Percentiles rank a stretch among this genome's conserved stretches.
Conservation (phyloP, 2,797 vertebrate species). For the Molothrus aeneus region DNA sequence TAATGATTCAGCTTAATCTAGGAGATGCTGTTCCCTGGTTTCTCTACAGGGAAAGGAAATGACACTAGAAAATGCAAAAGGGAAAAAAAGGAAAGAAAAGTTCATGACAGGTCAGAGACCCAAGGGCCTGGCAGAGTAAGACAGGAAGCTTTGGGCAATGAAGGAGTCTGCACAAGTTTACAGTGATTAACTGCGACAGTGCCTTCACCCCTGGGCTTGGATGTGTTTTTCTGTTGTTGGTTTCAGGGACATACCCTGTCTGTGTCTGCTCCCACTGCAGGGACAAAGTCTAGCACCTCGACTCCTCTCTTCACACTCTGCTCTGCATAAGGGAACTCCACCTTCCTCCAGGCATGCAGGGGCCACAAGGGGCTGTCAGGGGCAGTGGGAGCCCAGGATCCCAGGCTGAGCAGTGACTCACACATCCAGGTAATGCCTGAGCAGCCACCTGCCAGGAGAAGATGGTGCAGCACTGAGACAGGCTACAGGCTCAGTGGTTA, state of each 20-base stretch:
- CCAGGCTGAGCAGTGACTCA: neutral
- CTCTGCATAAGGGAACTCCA: neutral
- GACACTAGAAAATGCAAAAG: neutral
- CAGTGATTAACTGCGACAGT: neutral
- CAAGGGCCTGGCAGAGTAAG: neutral
- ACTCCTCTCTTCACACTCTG: neutral
- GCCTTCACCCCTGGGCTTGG: neutral
- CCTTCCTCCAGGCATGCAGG: neutral
- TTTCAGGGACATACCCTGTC: rapidly evolving
- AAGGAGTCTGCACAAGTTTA: neutral
- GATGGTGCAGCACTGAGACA: neutral
- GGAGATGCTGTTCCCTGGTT: neutral
- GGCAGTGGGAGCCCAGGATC: neutral
- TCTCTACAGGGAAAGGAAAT: neutral
- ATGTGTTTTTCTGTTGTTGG: neutral
- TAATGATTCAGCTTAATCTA: slow-evolving; percentile 13
- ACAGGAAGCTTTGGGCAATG: neutral
- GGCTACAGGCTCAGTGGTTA: neutral
- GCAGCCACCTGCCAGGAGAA: neutral
- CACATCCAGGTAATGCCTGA: neutral
- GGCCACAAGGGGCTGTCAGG: rapidly evolving
- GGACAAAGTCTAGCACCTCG: neutral
- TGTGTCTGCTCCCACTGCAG: neutral
- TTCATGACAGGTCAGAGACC: neutral
- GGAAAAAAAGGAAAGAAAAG: neutral